phyloP scores from a whole-genome alignment of 2,888 invertebrate genomes.

The Apodemia duryi region DNA sequence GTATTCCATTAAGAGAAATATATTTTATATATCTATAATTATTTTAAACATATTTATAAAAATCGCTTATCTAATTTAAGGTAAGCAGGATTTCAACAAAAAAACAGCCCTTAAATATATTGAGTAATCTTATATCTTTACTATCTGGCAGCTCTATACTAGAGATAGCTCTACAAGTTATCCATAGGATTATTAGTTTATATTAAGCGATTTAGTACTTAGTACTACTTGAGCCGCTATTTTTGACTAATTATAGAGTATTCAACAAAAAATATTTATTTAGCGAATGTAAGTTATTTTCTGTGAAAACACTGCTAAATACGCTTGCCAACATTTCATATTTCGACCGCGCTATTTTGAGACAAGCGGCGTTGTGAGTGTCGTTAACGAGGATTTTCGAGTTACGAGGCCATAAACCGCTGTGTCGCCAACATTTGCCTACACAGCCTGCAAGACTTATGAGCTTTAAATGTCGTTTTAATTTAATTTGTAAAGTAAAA shows the following conservation, averaged over 20 bases:
- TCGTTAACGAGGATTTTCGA: conserved; percentile 57
- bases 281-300: neutral
- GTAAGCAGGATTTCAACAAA: too few relatives aligned
- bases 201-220: neutral
- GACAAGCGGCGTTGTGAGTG: conserved; percentile 48
- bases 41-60: too few relatives aligned
- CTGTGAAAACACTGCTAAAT: conserved; percentile 20
- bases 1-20: too few relatives aligned
- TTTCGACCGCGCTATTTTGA: conserved; percentile 56
- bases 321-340: conserved; percentile 31
- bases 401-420: conserved; percentile 58
- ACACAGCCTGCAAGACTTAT: conserved; percentile 44
- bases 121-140: neutral
- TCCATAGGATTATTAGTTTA: too few relatives aligned
- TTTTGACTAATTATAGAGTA: neutral
- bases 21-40: too few relatives aligned
- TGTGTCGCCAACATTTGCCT: conserved; percentile 49
- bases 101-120: too few relatives aligned
- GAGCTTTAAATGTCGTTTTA: conserved; percentile 51
- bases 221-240: neutral
- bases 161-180: neutral
- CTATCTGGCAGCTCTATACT: neutral
- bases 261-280: neutral
- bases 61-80: too few relatives aligned
- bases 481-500: conserved; percentile 33